Evolutionary conservation across 2,113 vertebrate genomes (phyloP), one percentile per base, ranked within the genome.

Genomic region (Cyanoderma ruficeps): DNA sequence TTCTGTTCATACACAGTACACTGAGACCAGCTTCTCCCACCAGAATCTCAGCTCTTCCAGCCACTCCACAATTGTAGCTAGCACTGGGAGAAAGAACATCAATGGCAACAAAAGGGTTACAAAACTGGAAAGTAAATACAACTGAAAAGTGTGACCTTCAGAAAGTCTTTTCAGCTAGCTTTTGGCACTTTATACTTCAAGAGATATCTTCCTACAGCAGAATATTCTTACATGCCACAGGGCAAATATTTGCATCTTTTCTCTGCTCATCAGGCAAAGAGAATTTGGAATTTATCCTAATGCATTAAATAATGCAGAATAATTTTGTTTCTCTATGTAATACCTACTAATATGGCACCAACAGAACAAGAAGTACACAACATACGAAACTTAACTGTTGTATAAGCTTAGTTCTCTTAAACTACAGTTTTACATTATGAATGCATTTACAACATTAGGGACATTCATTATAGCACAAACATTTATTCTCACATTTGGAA

Each of bases 401-500:
- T 24, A 44, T 42, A 57, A 47, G 27, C 30, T 94, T 52, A 44
- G 42, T 37, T 61, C n/a, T 65, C n/a, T 52, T 71, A 41, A 89
- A 76, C 31, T 25, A 39, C 33, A 53, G 7, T 69, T 91, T 79
- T 52, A 52, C 25, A 44, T 39, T 81, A 83, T 18, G 50, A 86
- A 83, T 49, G 22, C 30, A 71, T 49, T 77, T 55, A 64, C 11
- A 88, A 35, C 68, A 80, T 28, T 47, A 80, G 59, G 42, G 68
- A 75, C n/a, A 46, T 33, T 52, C 21, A 24, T 37, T 37, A 76
- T 1, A 83, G 68, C 39, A 65, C 37, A 79, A 81, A 21, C 64
- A 94, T 84, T 86, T 89, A 64, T 63, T 87, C 65, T 89, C 77
- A 84, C 61, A 57, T 82, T 91, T 89, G 42, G 81, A 86, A 49